These are phyloP conservation scores for Conopomorpha cramerella DNA, from an alignment of 1,140 invertebrate genomes.

Conservation along the genomic window DNA sequence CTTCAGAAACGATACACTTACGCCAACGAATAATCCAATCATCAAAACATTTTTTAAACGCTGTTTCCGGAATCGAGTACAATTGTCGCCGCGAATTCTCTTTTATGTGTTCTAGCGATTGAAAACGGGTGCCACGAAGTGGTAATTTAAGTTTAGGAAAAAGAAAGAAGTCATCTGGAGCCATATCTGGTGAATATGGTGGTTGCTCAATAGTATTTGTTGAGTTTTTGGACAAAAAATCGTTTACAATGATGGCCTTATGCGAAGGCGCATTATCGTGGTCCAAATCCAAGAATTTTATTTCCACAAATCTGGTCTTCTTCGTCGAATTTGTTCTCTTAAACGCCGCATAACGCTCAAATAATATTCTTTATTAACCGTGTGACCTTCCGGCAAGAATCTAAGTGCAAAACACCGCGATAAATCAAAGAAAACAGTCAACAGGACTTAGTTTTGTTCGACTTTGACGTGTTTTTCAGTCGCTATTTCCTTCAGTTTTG, in stretches of 20 bases:
- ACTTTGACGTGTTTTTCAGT: slow-evolving; percentile 5
- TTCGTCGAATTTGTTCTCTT: slow-evolving; percentile 10
- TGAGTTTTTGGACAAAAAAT: slow-evolving; percentile 7
- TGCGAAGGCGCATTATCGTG: slow-evolving; percentile 12
- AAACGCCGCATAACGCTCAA: slow-evolving; percentile 10
- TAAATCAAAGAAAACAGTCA: too few species aligned
- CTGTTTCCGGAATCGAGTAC: slow-evolving; percentile 4
- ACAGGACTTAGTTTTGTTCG: slow-evolving; percentile 4
- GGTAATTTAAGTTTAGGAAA: too few species aligned
- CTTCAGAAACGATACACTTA: slow-evolving; percentile 5
- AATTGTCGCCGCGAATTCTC: too few species aligned
- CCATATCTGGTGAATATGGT: slow-evolving; percentile 3
- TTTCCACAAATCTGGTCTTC: slow-evolving; percentile 10
- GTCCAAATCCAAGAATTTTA: slow-evolving; percentile 7
- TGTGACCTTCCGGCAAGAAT: slow-evolving; percentile 8
- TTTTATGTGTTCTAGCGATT: too few species aligned
- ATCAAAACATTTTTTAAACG: slow-evolving; percentile 3
- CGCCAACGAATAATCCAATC: slow-evolving; percentile 4
- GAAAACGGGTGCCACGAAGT: too few species aligned
- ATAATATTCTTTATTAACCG: slow-evolving; percentile 16
- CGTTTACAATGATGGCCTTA: slow-evolving; percentile 5
- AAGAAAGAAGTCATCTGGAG: too few species aligned
- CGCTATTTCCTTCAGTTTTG: too few species aligned
- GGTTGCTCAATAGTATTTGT: slow-evolving; percentile 5
- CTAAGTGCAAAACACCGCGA: slow-evolving; percentile 3